These are phyloP conservation scores for Cotesia vestalis DNA, from an alignment of 1,140 invertebrate species.

Conservation along the genomic window DNA sequence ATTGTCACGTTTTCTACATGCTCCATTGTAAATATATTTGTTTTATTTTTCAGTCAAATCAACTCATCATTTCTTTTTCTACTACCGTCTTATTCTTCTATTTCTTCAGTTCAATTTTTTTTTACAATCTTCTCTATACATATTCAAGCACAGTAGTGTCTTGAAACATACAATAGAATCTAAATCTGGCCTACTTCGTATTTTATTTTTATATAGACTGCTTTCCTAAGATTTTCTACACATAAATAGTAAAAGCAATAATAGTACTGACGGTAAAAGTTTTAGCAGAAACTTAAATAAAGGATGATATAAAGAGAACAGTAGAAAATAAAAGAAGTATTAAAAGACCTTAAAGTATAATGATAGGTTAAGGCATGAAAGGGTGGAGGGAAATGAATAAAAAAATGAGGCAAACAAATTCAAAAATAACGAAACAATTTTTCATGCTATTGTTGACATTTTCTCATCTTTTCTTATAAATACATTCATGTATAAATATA, in stretches of 20 bases:
- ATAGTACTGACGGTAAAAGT: no score
- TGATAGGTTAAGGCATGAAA: no score
- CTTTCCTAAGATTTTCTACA: conserved; percentile 13
- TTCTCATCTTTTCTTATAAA: no score
- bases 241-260: background rate
- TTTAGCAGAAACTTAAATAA: no score
- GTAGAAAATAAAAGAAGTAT: no score
- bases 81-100: background rate
- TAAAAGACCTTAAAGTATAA: no score
- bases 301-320: no score
- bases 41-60: background rate
- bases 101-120: conserved; percentile 4
- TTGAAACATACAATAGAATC: conserved; percentile 35
- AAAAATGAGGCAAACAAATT: no score
- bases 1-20: conserved; percentile 32
- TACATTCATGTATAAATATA: no score
- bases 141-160: conserved; percentile 15
- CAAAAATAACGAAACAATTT: no score
- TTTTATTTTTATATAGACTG: conserved; percentile 30
- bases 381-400: no score
- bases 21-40: background rate
- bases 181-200: conserved; percentile 37
- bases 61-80: conserved; percentile 2
- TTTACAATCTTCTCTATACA: conserved; percentile 3
- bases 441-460: no score